These are phyloP conservation scores for Acleris laterana DNA, from an alignment of 2,888 invertebrate species.

Conservation along the genomic window DNA sequence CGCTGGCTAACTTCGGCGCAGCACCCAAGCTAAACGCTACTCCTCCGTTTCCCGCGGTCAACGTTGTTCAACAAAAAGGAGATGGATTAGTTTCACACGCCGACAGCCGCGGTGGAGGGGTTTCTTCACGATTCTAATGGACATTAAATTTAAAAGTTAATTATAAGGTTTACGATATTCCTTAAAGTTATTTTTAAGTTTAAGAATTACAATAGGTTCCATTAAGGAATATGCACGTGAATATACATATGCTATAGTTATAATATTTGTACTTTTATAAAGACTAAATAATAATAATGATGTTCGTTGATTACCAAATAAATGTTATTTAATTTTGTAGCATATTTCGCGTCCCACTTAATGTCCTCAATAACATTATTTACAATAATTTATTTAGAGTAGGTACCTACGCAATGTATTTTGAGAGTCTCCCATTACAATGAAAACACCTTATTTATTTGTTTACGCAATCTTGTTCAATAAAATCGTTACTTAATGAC, in stretches of 20 bases:
- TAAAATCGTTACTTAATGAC: constrained; percentile 11
- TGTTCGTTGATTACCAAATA: too few relatives aligned
- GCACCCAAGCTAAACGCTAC: constrained; percentile 37
- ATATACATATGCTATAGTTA: too few relatives aligned
- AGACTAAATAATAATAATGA: too few relatives aligned
- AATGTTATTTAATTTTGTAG: not conserved
- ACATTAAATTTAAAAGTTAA: too few relatives aligned
- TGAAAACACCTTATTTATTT: constrained; percentile 11
- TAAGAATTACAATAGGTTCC: too few relatives aligned
- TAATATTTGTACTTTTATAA: too few relatives aligned
- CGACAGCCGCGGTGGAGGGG: constrained; percentile 89
- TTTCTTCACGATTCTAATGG: constrained; percentile 86
- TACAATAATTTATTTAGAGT: too few relatives aligned
- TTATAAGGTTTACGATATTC: too few relatives aligned
- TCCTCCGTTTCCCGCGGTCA: constrained; percentile 65
- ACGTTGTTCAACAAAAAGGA: constrained; percentile 86
- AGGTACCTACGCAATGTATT: too few relatives aligned
- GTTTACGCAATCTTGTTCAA: constrained; percentile 11
- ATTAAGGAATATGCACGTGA: too few relatives aligned
- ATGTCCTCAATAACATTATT: too few relatives aligned
- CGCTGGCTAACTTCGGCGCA: constrained; percentile 11
- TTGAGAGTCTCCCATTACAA: not conserved
- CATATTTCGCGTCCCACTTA: not conserved
- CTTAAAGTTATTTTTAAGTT: too few relatives aligned
- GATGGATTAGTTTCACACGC: constrained; percentile 88